Percentiles rank a stretch among this genome's conserved stretches.
phyloP scores from a whole-genome alignment of 2,888 invertebrate species.

The Drosophila dives region DNA sequence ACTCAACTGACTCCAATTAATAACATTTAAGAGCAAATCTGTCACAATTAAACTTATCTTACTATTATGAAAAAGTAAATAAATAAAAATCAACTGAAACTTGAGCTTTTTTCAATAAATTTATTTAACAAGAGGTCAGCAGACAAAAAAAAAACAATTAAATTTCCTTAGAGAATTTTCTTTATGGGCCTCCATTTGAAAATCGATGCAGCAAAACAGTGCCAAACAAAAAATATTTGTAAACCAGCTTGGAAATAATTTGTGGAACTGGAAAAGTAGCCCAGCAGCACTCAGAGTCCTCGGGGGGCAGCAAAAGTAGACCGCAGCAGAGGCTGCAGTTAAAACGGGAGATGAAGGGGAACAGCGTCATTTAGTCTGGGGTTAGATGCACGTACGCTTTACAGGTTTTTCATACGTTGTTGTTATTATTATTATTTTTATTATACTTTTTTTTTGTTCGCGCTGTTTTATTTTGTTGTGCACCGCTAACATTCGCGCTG shows the following conservation, averaged over 20 bases:
- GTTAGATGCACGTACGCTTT: slow-evolving; percentile 79
- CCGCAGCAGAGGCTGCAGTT: slow-evolving; percentile 36
- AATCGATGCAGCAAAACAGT: background rate
- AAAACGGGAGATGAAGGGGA: slow-evolving; percentile 20
- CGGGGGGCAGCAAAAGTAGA: slow-evolving; percentile 14
- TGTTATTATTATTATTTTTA: slow-evolving; percentile 8
- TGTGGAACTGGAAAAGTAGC: slow-evolving; percentile 6
- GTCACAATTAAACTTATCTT: background rate
- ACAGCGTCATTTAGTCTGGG: slow-evolving; percentile 78
- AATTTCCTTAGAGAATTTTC: background rate
- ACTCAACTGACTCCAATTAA: background rate
- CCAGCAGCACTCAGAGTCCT: slow-evolving; percentile 12
- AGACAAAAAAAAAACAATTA: background rate
- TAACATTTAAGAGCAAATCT: background rate
- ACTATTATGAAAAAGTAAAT: background rate
- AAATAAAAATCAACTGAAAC: background rate
- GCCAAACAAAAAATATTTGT: background rate
- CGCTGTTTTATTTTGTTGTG: slow-evolving; percentile 25
- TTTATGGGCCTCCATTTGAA: background rate
- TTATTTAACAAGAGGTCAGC: background rate
- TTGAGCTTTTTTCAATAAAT: background rate
- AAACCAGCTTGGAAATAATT: background rate
- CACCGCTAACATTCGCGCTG: slow-evolving; percentile 58
- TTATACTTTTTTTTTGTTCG: slow-evolving; percentile 3
- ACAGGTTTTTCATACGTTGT: slow-evolving; percentile 61